phyloP scores from a whole-genome alignment of 2,797 vertebrate genomes.

The Ataeniobius toweri region DNA sequence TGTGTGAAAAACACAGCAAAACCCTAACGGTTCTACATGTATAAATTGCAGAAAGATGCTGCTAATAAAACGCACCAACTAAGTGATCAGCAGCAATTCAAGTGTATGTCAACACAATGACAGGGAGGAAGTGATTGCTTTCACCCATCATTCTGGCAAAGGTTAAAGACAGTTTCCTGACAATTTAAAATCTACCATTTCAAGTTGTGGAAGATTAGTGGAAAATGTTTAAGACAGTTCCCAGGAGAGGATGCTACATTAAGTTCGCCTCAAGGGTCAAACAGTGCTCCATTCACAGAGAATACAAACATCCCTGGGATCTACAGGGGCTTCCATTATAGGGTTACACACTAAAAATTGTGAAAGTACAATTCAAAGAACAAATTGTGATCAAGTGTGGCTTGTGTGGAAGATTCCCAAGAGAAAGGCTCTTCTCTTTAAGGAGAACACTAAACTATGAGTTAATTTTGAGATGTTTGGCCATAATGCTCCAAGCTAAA shows the following conservation, averaged over 20 bases:
- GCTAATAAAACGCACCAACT: not conserved
- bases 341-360: not conserved
- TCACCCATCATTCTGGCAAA: not conserved
- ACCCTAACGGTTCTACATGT: not conserved
- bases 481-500: not conserved
- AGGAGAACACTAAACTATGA: not conserved
- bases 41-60: not conserved
- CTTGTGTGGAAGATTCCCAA: not conserved
- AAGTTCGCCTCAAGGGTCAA: not conserved
- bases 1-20: not conserved
- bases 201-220: not conserved
- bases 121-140: not conserved
- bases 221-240: not conserved
- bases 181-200: not conserved
- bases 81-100: not conserved
- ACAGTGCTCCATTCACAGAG: not conserved
- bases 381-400: not conserved
- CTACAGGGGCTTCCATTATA: not conserved
- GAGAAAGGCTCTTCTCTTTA: not conserved
- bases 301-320: not conserved
- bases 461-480: not conserved
- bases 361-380: not conserved
- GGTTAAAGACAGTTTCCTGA: not conserved
- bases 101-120: not conserved
- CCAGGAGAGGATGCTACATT: not conserved